These are phyloP conservation scores for Melieria picta DNA, from an alignment of 2,888 invertebrate species.

Conservation along the genomic window DNA sequence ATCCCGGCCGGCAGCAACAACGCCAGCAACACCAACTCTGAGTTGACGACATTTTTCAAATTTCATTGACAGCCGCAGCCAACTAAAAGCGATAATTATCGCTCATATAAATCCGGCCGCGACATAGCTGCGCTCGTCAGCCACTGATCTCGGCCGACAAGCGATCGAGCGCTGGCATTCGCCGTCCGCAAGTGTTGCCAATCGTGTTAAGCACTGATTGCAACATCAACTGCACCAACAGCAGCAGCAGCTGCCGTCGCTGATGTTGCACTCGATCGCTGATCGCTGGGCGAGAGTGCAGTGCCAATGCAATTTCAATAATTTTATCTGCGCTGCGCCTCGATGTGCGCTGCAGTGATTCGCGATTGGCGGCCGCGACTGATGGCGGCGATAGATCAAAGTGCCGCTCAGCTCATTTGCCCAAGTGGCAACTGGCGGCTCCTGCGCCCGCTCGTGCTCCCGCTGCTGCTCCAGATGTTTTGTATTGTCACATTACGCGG, in stretches of 20 bases:
- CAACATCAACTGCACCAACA: slow-evolving; percentile 2
- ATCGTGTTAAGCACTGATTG: slow-evolving; percentile 29
- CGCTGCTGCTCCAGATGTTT: no score
- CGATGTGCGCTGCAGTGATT: slow-evolving; percentile 47
- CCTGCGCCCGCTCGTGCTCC: no score
- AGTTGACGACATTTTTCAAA: slow-evolving; percentile 59
- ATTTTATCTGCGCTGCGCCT: slow-evolving; percentile 57
- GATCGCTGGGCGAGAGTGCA: slow-evolving; percentile 18
- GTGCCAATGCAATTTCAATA: slow-evolving; percentile 50
- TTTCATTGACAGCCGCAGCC: slow-evolving; percentile 54
- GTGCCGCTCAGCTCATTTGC: slow-evolving; percentile 45
- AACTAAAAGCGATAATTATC: slow-evolving; percentile 28
- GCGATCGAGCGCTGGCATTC: no score
- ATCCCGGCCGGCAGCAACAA: not conserved
- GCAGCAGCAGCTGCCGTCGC: slow-evolving; percentile 9
- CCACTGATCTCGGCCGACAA: not conserved
- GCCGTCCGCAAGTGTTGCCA: slow-evolving; percentile 23
- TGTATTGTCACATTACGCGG: no score
- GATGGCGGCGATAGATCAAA: slow-evolving; percentile 42
- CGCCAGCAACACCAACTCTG: slow-evolving; percentile 30
- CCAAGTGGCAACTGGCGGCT: no score
- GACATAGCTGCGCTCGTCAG: not conserved
- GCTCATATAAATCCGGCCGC: not conserved
- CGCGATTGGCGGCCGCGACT: slow-evolving; percentile 38
- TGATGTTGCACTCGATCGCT: slow-evolving; percentile 30